A percentile compares a stretch with the other conserved stretches of the same genome.
Conservation (phyloP, 2,888 invertebrate genomes). For the Chromoteleia sp. region DNA sequence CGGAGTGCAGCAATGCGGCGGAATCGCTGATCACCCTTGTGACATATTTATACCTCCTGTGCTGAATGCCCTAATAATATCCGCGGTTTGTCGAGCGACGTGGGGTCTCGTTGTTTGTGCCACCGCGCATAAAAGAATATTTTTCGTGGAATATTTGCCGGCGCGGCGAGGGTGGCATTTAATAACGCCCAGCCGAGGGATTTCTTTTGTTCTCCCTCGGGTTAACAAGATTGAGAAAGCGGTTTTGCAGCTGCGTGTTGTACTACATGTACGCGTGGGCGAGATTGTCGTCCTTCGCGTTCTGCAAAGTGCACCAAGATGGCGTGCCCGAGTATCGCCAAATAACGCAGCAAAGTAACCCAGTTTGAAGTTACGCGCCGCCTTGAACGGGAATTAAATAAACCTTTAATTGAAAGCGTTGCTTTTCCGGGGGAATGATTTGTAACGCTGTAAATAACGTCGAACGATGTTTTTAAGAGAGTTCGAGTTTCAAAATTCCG, state of each 20-base stretch:
- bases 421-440: constrained; percentile 27
- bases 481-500: constrained; percentile 38
- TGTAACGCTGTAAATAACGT: constrained; percentile 33
- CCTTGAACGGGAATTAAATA: constrained; percentile 22
- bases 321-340: background rate
- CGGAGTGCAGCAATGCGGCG: constrained; percentile 32
- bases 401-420: constrained; percentile 37
- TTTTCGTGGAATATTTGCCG: constrained; percentile 73
- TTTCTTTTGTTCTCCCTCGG: constrained; percentile 69
- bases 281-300: constrained; percentile 22
- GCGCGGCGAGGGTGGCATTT: constrained; percentile 68
- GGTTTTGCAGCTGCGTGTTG: constrained; percentile 22
- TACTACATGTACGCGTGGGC: background rate
- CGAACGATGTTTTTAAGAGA: constrained; percentile 39
- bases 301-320: constrained; percentile 27
- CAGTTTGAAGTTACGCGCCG: background rate
- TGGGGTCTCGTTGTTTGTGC: constrained; percentile 57
- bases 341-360: constrained; percentile 17
- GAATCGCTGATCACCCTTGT: constrained; percentile 60
- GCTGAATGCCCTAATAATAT: constrained; percentile 73
- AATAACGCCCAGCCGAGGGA: constrained; percentile 62
- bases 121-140: constrained; percentile 69
- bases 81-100: constrained; percentile 68
- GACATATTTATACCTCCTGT: constrained; percentile 74
- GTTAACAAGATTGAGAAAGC: constrained; percentile 65